A percentile compares a stretch with the other conserved stretches of the same genome.
These are phyloP conservation scores for Dynastes hyllus DNA, from an alignment of 2,888 invertebrate species.

Conservation along the genomic window DNA sequence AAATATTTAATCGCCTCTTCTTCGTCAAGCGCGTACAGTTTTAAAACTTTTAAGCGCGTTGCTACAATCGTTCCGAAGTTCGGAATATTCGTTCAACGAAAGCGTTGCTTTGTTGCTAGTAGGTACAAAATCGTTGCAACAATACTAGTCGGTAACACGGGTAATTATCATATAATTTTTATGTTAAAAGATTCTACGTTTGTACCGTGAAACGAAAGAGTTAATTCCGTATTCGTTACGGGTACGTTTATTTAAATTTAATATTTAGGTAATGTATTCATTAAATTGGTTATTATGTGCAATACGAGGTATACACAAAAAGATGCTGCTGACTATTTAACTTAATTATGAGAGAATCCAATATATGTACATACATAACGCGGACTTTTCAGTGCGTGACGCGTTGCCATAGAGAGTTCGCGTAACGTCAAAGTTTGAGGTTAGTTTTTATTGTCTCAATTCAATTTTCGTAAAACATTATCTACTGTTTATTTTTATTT, in stretches of 20 bases:
- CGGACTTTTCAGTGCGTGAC: too few relatives aligned
- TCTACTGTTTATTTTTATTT: too few relatives aligned
- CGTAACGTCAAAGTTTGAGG: too few relatives aligned
- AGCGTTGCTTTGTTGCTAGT: background rate
- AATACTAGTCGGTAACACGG: background rate
- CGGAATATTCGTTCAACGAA: background rate
- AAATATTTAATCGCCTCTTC: constrained; percentile 9
- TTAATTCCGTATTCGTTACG: background rate
- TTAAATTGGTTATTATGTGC: too few relatives aligned
- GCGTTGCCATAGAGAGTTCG: too few relatives aligned
- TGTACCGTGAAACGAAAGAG: background rate
- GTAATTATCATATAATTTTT: constrained; percentile 3
- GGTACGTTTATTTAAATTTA: background rate
- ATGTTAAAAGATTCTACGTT: background rate
- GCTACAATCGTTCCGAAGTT: background rate
- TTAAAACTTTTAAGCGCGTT: constrained; percentile 6
- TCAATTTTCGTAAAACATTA: too few relatives aligned
- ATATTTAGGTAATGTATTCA: too few relatives aligned
- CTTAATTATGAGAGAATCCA: too few relatives aligned
- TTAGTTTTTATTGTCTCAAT: too few relatives aligned
- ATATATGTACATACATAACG: too few relatives aligned
- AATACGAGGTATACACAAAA: too few relatives aligned
- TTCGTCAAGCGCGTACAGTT: background rate
- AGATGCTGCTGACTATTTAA: too few relatives aligned
- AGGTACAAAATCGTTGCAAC: background rate